A percentile compares a stretch with the other conserved stretches of the same genome.
These are phyloP conservation scores for Notoglanidium macrostoma DNA, from an alignment of 2,797 vertebrate species.

Conservation along the genomic window DNA sequence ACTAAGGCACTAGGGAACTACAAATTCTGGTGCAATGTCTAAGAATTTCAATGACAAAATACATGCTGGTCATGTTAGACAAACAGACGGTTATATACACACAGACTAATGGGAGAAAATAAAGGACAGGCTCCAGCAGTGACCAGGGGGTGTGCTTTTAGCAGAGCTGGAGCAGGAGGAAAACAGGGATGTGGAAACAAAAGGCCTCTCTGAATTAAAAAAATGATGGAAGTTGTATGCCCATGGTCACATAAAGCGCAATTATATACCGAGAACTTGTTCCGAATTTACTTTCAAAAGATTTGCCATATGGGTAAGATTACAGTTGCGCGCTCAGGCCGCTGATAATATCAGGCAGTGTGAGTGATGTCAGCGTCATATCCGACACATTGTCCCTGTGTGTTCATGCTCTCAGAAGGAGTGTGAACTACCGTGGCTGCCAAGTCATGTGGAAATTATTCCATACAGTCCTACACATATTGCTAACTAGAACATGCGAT, in stretches of 20 bases:
- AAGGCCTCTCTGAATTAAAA: not conserved
- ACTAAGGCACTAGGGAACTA: constrained; percentile 11
- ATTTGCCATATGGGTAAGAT: not conserved
- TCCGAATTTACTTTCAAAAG: not conserved
- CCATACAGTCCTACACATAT: constrained; percentile 41
- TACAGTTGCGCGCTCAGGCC: not conserved
- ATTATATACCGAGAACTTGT: not conserved
- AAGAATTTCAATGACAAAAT: constrained; percentile 30
- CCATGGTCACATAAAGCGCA: not conserved
- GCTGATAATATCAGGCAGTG: not conserved
- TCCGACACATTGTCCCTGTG: constrained; percentile 18
- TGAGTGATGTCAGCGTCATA: constrained; percentile 34
- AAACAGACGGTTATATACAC: constrained; percentile 31
- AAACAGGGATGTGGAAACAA: constrained; percentile 33
- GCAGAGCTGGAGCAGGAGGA: not conserved
- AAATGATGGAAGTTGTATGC: not conserved
- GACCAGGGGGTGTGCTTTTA: not conserved
- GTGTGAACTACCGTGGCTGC: constrained; percentile 59
- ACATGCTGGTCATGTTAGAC: constrained; percentile 14
- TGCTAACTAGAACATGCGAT: constrained; percentile 52
- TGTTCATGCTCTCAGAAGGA: constrained; percentile 28
- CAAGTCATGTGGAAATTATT: constrained; percentile 60
- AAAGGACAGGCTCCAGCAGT: constrained; percentile 14
- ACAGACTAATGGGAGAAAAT: constrained; percentile 33
- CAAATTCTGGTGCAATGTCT: constrained; percentile 15